phyloP scores from a whole-genome alignment of 2,888 invertebrate species.

The Ariolimax columbianus region DNA sequence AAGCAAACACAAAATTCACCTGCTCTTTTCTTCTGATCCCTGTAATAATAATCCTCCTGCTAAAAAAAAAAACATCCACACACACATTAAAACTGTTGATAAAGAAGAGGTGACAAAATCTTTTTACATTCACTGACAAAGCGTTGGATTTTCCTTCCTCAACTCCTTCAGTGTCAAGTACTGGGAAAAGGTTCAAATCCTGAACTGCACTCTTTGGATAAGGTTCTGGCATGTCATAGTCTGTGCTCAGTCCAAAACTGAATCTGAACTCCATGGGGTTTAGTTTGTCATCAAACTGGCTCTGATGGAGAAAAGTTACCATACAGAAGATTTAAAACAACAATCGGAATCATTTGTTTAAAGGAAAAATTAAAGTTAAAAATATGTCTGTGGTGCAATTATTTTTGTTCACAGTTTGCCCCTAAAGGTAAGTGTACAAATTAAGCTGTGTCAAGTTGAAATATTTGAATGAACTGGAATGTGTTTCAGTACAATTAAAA shows the following conservation, averaged over 20 bases:
- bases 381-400: no score
- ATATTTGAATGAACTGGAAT: no score
- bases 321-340: not conserved
- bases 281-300: constrained; percentile 78
- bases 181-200: constrained; percentile 88
- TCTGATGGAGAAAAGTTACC: constrained; percentile 58
- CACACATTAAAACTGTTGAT: no score
- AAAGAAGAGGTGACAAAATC: no score
- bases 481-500: no score
- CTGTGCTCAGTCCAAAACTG: constrained; percentile 82
- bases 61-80: no score
- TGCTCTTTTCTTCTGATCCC: no score
- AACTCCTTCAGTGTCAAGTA: constrained; percentile 90
- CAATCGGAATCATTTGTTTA: not conserved
- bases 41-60: no score
- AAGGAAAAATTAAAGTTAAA: no score
- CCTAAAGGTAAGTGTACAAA: no score
- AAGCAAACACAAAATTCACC: not conserved
- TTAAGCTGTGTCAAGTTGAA: no score
- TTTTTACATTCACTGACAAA: constrained; percentile 43
- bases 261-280: constrained; percentile 81
- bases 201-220: constrained; percentile 80
- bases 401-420: no score
- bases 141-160: constrained; percentile 82
- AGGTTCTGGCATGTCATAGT: constrained; percentile 82